These are phyloP conservation scores for Lophius piscatorius DNA, from an alignment of 2,113 vertebrate genomes.

Conservation along the genomic window DNA sequence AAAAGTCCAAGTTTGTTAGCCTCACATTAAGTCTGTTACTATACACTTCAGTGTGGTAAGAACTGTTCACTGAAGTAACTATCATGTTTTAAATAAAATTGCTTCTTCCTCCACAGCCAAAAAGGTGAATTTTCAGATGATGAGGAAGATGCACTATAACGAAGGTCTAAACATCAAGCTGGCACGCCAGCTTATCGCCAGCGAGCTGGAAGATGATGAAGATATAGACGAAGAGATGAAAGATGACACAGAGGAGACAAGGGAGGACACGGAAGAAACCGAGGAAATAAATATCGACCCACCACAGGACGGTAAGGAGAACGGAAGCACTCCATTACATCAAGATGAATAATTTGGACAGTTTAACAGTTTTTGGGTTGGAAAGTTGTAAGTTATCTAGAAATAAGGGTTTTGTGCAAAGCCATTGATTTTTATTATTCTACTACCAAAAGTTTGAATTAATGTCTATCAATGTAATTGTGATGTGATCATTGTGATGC, in stretches of 20 bases:
- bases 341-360: not conserved
- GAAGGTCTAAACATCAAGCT: conserved; percentile 96
- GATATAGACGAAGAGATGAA: conserved; percentile 88
- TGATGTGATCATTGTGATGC: no score
- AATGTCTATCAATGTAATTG: no score
- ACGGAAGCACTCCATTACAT: not conserved
- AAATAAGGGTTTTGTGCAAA: conserved; percentile 15
- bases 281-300: conserved; percentile 84
- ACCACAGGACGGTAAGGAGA: conserved; percentile 77
- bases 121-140: conserved; percentile 95
- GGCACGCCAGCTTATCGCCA: conserved; percentile 93
- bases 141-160: conserved; percentile 98
- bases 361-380: not conserved
- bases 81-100: no score
- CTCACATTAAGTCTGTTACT: no score
- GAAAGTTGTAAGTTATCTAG: not conserved
- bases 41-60: no score
- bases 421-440: no score
- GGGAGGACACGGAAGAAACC: conserved; percentile 79
- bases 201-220: conserved; percentile 86
- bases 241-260: conserved; percentile 83
- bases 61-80: no score
- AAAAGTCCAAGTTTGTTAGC: no score
- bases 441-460: no score
- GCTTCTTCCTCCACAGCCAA: conserved; percentile 76